Conservation (phyloP, 1,140 invertebrate genomes). For the Nasonia vitripennis region DNA sequence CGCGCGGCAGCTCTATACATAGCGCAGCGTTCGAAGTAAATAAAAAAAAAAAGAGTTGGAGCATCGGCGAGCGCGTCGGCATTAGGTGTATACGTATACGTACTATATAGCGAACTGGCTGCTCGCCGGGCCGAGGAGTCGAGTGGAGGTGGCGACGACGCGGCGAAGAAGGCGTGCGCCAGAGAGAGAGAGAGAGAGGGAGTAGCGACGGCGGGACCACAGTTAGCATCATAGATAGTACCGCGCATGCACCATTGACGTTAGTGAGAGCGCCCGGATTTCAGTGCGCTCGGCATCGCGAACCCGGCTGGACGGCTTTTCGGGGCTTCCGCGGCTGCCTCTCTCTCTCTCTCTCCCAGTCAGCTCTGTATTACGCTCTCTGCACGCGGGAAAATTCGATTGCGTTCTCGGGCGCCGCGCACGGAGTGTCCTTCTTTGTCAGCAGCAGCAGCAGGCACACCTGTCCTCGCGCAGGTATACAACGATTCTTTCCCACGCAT, state of each 20-base stretch:
- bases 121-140: not conserved
- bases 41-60: not conserved
- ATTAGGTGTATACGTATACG: not conserved
- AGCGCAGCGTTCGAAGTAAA: not conserved
- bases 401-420: too few relatives aligned
- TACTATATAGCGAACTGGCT: not conserved
- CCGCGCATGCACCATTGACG: conserved; percentile 67
- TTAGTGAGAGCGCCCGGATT: conserved; percentile 65
- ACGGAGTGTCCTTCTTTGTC: too few relatives aligned
- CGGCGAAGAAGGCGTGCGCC: not conserved
- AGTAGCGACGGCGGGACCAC: conserved; percentile 38
- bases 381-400: too few relatives aligned
- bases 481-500: too few relatives aligned
- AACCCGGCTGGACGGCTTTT: conserved; percentile 59
- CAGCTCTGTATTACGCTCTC: not conserved
- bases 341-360: not conserved
- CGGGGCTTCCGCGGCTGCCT: not conserved
- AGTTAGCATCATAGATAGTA: conserved; percentile 58
- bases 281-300: conserved; percentile 69
- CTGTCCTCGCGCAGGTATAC: too few relatives aligned
- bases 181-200: conserved; percentile 7
- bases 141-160: not conserved
- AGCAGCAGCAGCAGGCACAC: too few relatives aligned
- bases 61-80: not conserved
- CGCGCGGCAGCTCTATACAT: not conserved